phyloP scores from a whole-genome alignment of 2,797 vertebrate species.

The Channallabes apus region DNA sequence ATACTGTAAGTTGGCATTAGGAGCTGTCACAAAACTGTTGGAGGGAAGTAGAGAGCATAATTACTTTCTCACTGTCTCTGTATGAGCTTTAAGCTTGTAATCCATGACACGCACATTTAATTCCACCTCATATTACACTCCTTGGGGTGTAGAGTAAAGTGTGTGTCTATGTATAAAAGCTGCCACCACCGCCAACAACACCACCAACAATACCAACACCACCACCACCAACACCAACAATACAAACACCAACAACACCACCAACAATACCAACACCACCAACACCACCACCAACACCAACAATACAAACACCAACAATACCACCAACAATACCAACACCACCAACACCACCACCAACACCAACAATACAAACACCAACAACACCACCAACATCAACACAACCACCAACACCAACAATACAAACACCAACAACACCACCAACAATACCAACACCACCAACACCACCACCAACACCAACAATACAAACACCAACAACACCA shows the following conservation, averaged over 20 bases:
- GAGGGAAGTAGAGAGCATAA: slow-evolving; percentile 14
- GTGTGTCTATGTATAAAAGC: neutral
- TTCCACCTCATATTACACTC: slow-evolving; percentile 52
- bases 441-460: no score
- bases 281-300: neutral
- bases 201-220: no score
- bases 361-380: neutral
- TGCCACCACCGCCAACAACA: neutral
- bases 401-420: no score
- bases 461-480: neutral
- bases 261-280: no score
- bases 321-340: neutral
- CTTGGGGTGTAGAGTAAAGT: neutral
- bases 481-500: neutral
- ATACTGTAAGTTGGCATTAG: slow-evolving; percentile 22
- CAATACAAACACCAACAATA: neutral
- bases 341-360: no score
- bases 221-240: neutral
- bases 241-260: neutral
- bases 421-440: no score
- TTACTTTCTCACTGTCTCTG: slow-evolving; percentile 34
- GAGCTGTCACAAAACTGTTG: slow-evolving; percentile 34
- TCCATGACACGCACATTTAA: slow-evolving; percentile 55
- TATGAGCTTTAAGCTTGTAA: slow-evolving; percentile 53
- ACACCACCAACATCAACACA: no score